Percentiles rank a stretch among this genome's conserved stretches.
Evolutionary conservation across 2,888 invertebrate species (phyloP).

Genomic region (Atethmia centrago): DNA sequence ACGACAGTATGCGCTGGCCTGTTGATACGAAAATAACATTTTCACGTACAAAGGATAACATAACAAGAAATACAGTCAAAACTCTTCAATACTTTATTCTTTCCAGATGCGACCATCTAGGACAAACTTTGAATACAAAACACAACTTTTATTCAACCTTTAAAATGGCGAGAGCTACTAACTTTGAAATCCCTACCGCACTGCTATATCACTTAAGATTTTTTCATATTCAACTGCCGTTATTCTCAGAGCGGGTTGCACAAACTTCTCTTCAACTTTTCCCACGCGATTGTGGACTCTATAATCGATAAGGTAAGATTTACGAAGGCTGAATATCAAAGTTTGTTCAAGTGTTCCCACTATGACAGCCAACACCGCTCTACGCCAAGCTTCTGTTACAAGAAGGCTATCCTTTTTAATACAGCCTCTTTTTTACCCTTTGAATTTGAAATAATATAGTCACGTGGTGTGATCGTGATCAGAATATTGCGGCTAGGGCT

Average conservation of each 20-base stretch:
- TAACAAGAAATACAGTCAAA: constrained; percentile 33
- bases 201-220: constrained; percentile 72
- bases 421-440: constrained; percentile 82
- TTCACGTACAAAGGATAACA: constrained; percentile 12
- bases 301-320: constrained; percentile 16
- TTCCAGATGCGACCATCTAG: constrained; percentile 24
- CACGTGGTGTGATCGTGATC: constrained; percentile 81
- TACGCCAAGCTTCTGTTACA: constrained; percentile 68
- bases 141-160: constrained; percentile 57
- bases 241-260: constrained; percentile 64
- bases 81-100: constrained; percentile 39
- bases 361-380: constrained; percentile 71
- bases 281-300: constrained; percentile 47
- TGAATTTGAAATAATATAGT: constrained; percentile 87
- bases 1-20: neutral
- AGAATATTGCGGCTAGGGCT: constrained; percentile 71
- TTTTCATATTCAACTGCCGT: constrained; percentile 74
- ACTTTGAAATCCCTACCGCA: constrained; percentile 57
- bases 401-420: constrained; percentile 82
- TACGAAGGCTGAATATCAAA: constrained; percentile 30
- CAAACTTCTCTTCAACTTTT: constrained; percentile 36
- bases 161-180: constrained; percentile 50
- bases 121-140: constrained; percentile 60
- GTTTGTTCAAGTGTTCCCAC: constrained; percentile 62
- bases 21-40: constrained; percentile 6